Conservation (phyloP, 2,888 invertebrate genomes). For the Byasa hedistus region DNA sequence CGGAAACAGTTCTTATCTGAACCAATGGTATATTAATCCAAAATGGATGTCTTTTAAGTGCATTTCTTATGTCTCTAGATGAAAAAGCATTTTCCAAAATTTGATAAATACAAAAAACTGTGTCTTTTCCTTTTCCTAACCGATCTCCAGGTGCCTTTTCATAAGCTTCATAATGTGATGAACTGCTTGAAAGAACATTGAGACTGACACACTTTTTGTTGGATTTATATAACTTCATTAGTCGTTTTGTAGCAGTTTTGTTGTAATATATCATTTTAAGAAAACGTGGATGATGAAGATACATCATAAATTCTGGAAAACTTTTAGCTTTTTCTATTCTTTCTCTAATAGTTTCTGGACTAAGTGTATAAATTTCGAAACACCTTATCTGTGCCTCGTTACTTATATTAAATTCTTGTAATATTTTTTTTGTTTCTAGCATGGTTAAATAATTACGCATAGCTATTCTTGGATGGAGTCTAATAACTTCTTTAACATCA, state of each 20-base stretch:
- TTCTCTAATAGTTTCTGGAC: constrained; percentile 59
- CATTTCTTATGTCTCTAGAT: constrained; percentile 47
- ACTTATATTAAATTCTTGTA: constrained; percentile 59
- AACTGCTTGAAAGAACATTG: constrained; percentile 68
- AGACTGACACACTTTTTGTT: constrained; percentile 71
- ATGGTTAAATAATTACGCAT: constrained; percentile 54
- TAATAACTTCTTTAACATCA: constrained; percentile 69
- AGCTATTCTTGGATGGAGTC: constrained; percentile 66
- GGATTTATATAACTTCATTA: constrained; percentile 52
- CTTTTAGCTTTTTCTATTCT: constrained; percentile 58
- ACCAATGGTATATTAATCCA: constrained; percentile 71
- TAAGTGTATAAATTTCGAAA: constrained; percentile 66
- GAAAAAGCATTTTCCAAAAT: constrained; percentile 52
- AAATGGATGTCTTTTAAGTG: constrained; percentile 64
- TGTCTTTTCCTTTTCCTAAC: constrained; percentile 68
- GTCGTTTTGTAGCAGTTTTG: constrained; percentile 59
- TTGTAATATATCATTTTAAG: constrained; percentile 70
- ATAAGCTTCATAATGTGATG: constrained; percentile 61
- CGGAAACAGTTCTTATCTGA: constrained; percentile 61
- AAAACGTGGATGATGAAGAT: constrained; percentile 66
- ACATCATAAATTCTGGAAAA: constrained; percentile 66
- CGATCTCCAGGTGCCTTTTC: constrained; percentile 70
- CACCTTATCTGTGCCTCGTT: constrained; percentile 70
- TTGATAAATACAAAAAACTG: constrained; percentile 63
- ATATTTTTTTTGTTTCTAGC: constrained; percentile 55